A percentile compares a stretch with the other conserved stretches of the same genome.
These are phyloP conservation scores for Ophioninae sp. DNA, from an alignment of 2,888 invertebrate species.

Conservation along the genomic window DNA sequence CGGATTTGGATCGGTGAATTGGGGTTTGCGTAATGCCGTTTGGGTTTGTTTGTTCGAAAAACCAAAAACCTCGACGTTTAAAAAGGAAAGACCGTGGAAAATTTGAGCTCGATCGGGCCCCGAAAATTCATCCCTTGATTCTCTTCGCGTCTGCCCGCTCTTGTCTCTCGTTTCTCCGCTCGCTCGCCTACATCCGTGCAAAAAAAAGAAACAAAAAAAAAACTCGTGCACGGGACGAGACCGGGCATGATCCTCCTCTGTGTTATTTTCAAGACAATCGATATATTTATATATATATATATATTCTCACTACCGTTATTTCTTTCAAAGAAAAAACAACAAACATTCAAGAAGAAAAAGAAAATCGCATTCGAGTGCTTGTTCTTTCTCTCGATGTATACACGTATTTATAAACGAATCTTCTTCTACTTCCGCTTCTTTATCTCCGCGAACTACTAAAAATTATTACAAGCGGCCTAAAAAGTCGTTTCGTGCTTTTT, in stretches of 20 bases:
- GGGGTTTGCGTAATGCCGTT: too few species aligned
- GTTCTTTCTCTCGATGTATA: slow-evolving; percentile 20
- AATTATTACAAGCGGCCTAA: slow-evolving; percentile 45
- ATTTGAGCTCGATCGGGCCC: too few species aligned
- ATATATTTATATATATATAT: background rate
- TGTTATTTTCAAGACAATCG: slow-evolving; percentile 44
- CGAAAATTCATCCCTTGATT: too few species aligned
- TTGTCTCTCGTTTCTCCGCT: background rate
- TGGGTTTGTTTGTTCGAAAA: too few species aligned
- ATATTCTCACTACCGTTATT: slow-evolving; percentile 43
- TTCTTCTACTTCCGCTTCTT: slow-evolving; percentile 44
- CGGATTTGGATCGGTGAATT: too few species aligned
- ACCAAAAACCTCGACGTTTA: too few species aligned
- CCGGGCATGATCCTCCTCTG: slow-evolving; percentile 20
- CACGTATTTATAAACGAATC: slow-evolving; percentile 31
- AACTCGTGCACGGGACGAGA: background rate
- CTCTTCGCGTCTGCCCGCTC: background rate
- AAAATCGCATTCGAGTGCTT: slow-evolving; percentile 11
- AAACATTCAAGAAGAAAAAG: background rate
- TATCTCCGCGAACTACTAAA: slow-evolving; percentile 54
- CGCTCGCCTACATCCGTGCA: background rate
- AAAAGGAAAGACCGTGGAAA: too few species aligned
- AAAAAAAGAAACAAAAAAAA: slow-evolving; percentile 6
- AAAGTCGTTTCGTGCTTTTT: slow-evolving; percentile 34
- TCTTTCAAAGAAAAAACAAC: slow-evolving; percentile 26